Evolutionary conservation across 2,113 vertebrate genomes (phyloP).

Genomic region (Lophotis ruficrista): DNA sequence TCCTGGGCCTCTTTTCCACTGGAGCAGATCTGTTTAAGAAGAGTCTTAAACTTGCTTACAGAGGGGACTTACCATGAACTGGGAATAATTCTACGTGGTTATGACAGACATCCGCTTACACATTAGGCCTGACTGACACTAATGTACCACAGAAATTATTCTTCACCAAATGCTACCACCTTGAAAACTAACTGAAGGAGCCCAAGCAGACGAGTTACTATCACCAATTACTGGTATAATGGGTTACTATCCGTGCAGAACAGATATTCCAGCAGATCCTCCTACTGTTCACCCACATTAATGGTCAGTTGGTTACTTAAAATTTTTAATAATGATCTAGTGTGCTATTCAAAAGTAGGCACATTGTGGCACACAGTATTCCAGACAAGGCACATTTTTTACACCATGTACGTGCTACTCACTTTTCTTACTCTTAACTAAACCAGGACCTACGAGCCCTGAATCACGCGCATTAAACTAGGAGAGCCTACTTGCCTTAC

Average conservation of each 20-base stretch:
- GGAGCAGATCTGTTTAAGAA: slow-evolving; percentile 17
- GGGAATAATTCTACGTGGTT: neutral
- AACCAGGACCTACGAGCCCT: neutral
- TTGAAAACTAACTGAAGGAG: neutral
- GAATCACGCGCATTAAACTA: fast-evolving
- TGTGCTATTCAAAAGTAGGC: neutral
- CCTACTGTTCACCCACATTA: neutral
- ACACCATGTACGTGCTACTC: fast-evolving
- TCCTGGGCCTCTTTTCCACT: slow-evolving; percentile 31
- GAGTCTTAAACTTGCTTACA: slow-evolving; percentile 26
- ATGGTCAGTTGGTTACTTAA: fast-evolving
- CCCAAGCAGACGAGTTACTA: neutral
- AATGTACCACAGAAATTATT: neutral
- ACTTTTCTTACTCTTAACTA: neutral
- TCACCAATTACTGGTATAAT: neutral
- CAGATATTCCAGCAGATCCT: neutral
- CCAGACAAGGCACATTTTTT: neutral
- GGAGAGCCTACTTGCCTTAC: fast-evolving
- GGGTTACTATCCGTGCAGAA: fast-evolving
- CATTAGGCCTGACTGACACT: neutral
- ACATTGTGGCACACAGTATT: neutral
- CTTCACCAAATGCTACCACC: neutral
- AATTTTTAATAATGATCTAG: neutral
- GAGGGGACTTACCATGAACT: slow-evolving; percentile 5
- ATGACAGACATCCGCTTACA: neutral